Evolutionary conservation across 2,797 vertebrate species (phyloP).

Genomic region (Pygocentrus nattereri): DNA sequence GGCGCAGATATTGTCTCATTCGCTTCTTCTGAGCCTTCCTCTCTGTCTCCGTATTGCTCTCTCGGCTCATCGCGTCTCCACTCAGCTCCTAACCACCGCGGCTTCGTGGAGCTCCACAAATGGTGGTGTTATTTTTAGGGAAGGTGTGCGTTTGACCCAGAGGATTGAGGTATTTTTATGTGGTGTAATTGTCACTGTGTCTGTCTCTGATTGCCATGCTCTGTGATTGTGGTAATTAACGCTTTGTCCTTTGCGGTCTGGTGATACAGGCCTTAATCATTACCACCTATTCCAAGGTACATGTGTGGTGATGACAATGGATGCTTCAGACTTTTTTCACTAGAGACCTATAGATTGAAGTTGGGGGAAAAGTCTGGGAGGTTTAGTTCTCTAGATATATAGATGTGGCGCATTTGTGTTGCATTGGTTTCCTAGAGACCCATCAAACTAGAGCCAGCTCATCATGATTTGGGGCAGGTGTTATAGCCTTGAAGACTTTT

Average conservation of each 20-base stretch:
- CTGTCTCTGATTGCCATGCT: not conserved
- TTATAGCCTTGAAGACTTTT: too few species aligned
- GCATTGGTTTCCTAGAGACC: not conserved
- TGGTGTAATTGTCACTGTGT: slow-evolving; percentile 11
- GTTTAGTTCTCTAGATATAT: not conserved
- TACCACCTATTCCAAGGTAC: not conserved
- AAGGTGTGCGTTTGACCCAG: not conserved
- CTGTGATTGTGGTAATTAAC: slow-evolving; percentile 28
- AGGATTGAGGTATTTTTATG: slow-evolving; percentile 3
- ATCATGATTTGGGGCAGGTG: too few species aligned
- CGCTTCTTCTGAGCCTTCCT: not conserved
- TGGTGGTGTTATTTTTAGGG: not conserved
- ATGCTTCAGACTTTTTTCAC: not conserved
- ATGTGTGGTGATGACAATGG: not conserved
- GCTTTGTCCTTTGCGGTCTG: not conserved
- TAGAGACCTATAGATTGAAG: too few species aligned
- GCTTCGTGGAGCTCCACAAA: not conserved
- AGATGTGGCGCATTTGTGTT: not conserved
- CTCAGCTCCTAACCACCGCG: not conserved
- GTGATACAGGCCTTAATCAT: not conserved
- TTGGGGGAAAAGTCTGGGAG: not conserved
- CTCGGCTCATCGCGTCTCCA: too few species aligned
- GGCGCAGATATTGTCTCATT: not conserved
- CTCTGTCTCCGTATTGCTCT: not conserved
- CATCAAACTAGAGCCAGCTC: not conserved